Percentiles rank a stretch among this genome's conserved stretches.
Conservation (phyloP, 2,113 vertebrate species). For the Malurus elegans region DNA sequence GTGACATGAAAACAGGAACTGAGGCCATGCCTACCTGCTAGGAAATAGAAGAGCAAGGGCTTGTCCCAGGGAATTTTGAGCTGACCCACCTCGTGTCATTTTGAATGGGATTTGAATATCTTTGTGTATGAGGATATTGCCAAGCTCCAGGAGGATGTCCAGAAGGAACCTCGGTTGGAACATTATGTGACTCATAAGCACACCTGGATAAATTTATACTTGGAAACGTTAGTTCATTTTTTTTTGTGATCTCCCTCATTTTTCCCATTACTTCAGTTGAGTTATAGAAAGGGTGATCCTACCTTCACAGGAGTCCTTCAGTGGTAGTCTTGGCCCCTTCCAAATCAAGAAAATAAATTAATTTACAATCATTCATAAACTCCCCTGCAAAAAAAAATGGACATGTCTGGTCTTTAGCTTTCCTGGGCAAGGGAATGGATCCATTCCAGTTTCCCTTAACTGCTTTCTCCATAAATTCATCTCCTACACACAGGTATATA, state of each 20-base stretch:
- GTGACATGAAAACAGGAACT: not conserved
- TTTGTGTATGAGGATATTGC: not conserved
- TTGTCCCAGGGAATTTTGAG: not conserved
- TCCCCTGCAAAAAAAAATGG: not conserved
- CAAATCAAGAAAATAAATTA: not conserved
- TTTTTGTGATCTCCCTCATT: not conserved
- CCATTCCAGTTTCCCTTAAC: not conserved
- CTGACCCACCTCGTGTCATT: not conserved
- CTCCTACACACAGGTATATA: not conserved
- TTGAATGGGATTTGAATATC: not conserved
- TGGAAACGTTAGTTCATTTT: not conserved
- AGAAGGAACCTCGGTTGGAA: not conserved
- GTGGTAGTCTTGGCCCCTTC: not conserved
- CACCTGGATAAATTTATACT: not conserved
- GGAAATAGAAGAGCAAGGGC: not conserved
- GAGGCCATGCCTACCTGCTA: fast-evolving
- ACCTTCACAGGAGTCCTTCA: not conserved
- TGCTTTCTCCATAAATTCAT: not conserved
- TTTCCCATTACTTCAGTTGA: not conserved
- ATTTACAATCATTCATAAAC: fast-evolving
- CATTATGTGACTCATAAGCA: not conserved
- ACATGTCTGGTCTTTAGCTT: not conserved
- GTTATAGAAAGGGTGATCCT: not conserved
- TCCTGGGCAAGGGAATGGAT: not conserved
- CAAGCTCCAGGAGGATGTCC: not conserved